These are phyloP conservation scores for Nasonia longicornis DNA, from an alignment of 1,140 invertebrate genomes.

Conservation along the genomic window DNA sequence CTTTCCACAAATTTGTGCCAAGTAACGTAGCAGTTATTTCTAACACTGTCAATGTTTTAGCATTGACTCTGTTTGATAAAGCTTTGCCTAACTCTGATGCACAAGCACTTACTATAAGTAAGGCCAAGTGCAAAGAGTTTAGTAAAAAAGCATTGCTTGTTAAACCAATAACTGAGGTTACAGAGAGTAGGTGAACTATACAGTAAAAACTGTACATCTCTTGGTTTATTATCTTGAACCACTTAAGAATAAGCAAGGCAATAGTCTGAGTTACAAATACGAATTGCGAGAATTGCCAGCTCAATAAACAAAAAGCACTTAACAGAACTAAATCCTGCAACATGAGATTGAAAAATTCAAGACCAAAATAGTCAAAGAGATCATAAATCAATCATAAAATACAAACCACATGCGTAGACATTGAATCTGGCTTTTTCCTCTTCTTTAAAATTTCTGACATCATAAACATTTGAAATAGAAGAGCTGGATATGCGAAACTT, in stretches of 20 bases:
- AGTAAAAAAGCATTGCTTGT: constrained; percentile 74
- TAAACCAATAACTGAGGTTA: constrained; percentile 66
- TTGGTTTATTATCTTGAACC: constrained; percentile 73
- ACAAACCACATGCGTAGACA: constrained; percentile 50
- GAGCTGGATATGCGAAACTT: constrained; percentile 82
- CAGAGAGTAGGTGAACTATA: constrained; percentile 74
- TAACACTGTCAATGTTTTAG: constrained; percentile 43
- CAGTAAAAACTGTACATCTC: constrained; percentile 67
- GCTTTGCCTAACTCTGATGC: constrained; percentile 37
- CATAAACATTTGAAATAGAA: constrained; percentile 70
- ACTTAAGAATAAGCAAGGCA: constrained; percentile 75
- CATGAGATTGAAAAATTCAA: constrained; percentile 32
- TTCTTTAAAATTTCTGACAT: constrained; percentile 60
- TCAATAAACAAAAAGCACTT: constrained; percentile 70
- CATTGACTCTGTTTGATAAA: constrained; percentile 33
- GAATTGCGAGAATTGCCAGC: constrained; percentile 86
- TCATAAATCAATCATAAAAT: constrained; percentile 36
- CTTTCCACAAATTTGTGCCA: constrained; percentile 56
- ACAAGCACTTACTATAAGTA: constrained; percentile 59
- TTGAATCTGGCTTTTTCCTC: constrained; percentile 45
- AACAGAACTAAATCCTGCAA: constrained; percentile 57
- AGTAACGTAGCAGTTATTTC: constrained; percentile 57
- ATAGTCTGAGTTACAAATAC: constrained; percentile 79
- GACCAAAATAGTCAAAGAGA: constrained; percentile 13
- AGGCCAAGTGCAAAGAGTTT: constrained; percentile 75